phyloP scores from a whole-genome alignment of 2,888 invertebrate species.

The Drosophila ezoana region DNA sequence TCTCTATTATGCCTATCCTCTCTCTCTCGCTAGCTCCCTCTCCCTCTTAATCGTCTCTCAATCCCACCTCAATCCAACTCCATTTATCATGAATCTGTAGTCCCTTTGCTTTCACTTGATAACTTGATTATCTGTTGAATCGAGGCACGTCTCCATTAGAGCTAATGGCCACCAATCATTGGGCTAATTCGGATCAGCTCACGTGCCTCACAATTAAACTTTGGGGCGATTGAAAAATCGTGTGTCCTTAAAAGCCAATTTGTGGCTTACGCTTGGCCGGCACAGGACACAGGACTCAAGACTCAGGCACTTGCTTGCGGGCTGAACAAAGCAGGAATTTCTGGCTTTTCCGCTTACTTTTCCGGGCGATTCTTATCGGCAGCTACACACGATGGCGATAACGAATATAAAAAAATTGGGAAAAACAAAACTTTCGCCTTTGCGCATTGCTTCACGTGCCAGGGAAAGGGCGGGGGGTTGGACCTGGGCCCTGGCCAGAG shows the following conservation, averaged over 20 bases:
- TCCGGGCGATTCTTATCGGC: constrained; percentile 51
- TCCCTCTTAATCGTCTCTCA: neutral
- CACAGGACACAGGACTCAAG: constrained; percentile 11
- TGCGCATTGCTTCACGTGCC: constrained; percentile 15
- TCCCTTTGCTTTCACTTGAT: neutral
- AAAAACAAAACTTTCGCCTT: constrained; percentile 55
- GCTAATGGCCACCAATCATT: constrained; percentile 9
- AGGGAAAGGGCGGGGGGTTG: neutral
- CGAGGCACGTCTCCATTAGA: constrained; percentile 19
- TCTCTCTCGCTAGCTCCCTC: neutral
- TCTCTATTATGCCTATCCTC: neutral
- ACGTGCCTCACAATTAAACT: constrained; percentile 48
- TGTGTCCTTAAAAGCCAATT: constrained; percentile 18
- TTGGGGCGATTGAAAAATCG: constrained; percentile 21
- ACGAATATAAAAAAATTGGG: constrained; percentile 41
- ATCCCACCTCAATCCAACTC: neutral
- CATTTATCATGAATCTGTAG: neutral
- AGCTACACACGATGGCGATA: constrained; percentile 58
- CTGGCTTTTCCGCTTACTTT: constrained; percentile 1
- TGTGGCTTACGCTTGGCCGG: constrained; percentile 41
- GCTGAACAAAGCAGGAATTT: constrained; percentile 35
- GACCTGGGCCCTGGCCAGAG: neutral
- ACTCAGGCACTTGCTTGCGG: constrained; percentile 14
- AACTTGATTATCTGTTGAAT: neutral
- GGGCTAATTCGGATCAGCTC: constrained; percentile 27